These are phyloP conservation scores for Dichetophora obliterata DNA, from an alignment of 2,888 invertebrate species.

Conservation along the genomic window DNA sequence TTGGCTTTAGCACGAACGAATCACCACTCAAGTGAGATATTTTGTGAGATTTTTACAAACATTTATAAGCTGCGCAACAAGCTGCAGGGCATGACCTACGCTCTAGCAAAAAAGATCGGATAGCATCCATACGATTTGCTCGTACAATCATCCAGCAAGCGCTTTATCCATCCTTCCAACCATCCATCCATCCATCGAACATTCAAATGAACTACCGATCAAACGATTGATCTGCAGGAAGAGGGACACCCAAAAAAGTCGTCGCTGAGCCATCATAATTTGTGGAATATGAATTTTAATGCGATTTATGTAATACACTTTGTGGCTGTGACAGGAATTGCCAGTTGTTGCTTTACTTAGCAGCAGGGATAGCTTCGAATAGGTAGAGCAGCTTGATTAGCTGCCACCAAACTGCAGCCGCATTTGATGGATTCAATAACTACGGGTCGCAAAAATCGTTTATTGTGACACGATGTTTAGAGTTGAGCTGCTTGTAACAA, in stretches of 20 bases:
- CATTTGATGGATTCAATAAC: slow-evolving; percentile 51
- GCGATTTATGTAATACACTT: slow-evolving; percentile 43
- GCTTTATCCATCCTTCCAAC: neutral
- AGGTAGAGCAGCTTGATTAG: neutral
- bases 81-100: slow-evolving; percentile 59
- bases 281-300: slow-evolving; percentile 49
- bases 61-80: slow-evolving; percentile 58
- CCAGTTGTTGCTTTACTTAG: too few relatives aligned
- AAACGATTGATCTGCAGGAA: neutral
- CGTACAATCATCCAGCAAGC: neutral
- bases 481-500: neutral
- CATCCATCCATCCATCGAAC: neutral
- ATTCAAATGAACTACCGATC: neutral
- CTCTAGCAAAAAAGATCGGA: slow-evolving; percentile 37
- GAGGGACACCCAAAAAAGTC: neutral
- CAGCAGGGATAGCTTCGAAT: neutral
- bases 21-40: slow-evolving; percentile 27
- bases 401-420: neutral
- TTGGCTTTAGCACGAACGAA: slow-evolving; percentile 4
- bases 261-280: slow-evolving; percentile 30
- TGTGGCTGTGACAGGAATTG: neutral
- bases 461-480: slow-evolving; percentile 58
- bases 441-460: slow-evolving; percentile 59
- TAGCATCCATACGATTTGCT: neutral
- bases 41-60: slow-evolving; percentile 51